phyloP scores from a whole-genome alignment of 2,888 invertebrate genomes.

The Melitaea athalia region DNA sequence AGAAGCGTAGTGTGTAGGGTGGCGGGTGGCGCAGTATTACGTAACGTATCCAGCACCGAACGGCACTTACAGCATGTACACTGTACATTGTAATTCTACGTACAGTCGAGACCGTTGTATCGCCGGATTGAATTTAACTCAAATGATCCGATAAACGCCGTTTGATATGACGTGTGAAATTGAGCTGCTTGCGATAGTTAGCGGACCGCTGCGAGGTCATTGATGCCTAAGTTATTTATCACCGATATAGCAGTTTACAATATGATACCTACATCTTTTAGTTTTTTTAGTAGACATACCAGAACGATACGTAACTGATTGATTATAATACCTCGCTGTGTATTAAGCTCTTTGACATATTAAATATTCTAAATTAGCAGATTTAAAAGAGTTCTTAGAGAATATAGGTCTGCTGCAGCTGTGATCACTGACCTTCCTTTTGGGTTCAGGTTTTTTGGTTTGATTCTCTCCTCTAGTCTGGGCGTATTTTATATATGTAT shows the following conservation, averaged over 20 bases:
- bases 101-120: constrained; percentile 6
- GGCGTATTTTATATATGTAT: too few relatives aligned
- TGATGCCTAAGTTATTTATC: not conserved
- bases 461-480: too few relatives aligned
- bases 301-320: not conserved
- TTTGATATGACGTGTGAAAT: not conserved
- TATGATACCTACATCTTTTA: not conserved
- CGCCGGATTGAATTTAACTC: constrained; percentile 10
- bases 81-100: constrained; percentile 6
- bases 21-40: constrained; percentile 59
- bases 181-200: not conserved
- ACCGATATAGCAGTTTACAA: too few relatives aligned
- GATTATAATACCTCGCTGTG: too few relatives aligned
- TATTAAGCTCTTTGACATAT: too few relatives aligned
- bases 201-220: not conserved
- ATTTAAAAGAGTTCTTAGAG: not conserved
- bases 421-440: too few relatives aligned
- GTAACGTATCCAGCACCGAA: constrained; percentile 46
- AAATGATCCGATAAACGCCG: constrained; percentile 1
- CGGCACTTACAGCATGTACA: constrained; percentile 7
- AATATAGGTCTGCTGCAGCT: not conserved
- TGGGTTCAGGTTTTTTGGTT: too few relatives aligned
- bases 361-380: too few relatives aligned
- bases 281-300: not conserved
- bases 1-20: constrained; percentile 15